Evolutionary conservation across 2,113 vertebrate species (phyloP).

Genomic region (Corvus hawaiiensis): DNA sequence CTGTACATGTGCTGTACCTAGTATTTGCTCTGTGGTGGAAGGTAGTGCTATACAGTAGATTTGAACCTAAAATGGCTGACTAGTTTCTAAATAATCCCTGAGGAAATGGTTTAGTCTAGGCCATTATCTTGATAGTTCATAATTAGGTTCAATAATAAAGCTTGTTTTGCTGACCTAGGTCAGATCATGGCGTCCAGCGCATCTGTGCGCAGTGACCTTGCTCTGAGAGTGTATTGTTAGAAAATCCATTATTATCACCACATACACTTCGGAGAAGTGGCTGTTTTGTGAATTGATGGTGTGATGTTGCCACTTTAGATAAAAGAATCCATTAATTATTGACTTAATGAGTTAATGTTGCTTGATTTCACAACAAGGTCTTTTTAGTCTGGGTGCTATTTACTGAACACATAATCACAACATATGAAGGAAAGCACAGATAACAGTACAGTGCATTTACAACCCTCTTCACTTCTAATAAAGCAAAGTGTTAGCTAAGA

Average conservation of each 20-base stretch:
- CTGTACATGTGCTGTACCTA: rapidly evolving
- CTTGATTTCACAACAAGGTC: constrained; percentile 80
- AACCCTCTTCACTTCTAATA: not conserved
- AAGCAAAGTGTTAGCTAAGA: not conserved
- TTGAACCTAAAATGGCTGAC: constrained; percentile 69
- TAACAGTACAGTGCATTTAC: constrained; percentile 13
- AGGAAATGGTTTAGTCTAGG: constrained; percentile 76
- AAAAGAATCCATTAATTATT: constrained; percentile 89
- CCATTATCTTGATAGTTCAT: constrained; percentile 84
- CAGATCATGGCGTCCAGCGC: constrained; percentile 68
- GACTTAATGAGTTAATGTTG: constrained; percentile 87
- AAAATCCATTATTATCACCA: constrained; percentile 88
- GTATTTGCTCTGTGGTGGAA: not conserved
- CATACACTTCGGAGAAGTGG: constrained; percentile 81
- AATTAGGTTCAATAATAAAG: constrained; percentile 82
- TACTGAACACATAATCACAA: constrained; percentile 69
- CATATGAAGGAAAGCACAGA: constrained; percentile 29
- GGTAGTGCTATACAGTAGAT: constrained; percentile 46
- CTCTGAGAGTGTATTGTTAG: constrained; percentile 79
- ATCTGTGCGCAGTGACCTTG: constrained; percentile 78
- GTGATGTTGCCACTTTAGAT: constrained; percentile 88
- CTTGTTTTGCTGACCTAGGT: constrained; percentile 81
- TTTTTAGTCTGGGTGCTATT: constrained; percentile 69
- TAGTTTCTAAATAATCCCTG: constrained; percentile 76
- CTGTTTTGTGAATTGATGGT: constrained; percentile 84